Evolutionary conservation across 1,140 invertebrate species (phyloP), one percentile per base, ranked within the genome.

Genomic region (Belonocnema kinseyi): DNA sequence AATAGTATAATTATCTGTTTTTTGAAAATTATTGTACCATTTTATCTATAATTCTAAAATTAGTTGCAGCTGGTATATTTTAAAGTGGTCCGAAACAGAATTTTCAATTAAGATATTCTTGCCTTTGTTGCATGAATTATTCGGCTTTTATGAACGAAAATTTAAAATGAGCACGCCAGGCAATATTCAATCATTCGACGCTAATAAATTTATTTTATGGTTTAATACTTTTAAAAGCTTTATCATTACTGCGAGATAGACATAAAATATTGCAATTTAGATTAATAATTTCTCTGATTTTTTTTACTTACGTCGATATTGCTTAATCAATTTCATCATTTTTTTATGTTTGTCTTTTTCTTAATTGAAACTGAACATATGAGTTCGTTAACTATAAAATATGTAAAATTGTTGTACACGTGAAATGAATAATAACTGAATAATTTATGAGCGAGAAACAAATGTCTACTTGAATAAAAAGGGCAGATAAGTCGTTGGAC

Each of bases 41-140:
- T 26, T 40, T n/a, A 7, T 17, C n/a, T 54, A 7, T 54, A 10
- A 19, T 46, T 10, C n/a, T 54, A 10, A 54, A 54, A 54, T 54
- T 54, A 54, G 53, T 54, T 54, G n/a, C n/a, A 54, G n/a, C n/a
- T 10, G n/a, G 8, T 54, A 16, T 1, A 58, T 58, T 58, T 13
- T 58, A n/a, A 58, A 58, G 3, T 58, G 12, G 26, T 13, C 19
- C 19, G 19, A 14, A 12, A 58, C 19, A 19, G 56, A 26, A 13
- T 58, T 58, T 58, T 26, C 56, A 58, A 12, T 58, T 58, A 58
- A 21, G 26, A 21, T 21, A 58, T 58, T 21, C 26, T 58, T 58
- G 26, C 56, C 56, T 21, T 21, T 21, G 56, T 58, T 58, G 10
- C 56, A 21, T 33, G 16, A 61, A 66, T 40, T 40, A n/a, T 40